Conservation (phyloP, 2,888 invertebrate species). For the Ellobium chinense region DNA sequence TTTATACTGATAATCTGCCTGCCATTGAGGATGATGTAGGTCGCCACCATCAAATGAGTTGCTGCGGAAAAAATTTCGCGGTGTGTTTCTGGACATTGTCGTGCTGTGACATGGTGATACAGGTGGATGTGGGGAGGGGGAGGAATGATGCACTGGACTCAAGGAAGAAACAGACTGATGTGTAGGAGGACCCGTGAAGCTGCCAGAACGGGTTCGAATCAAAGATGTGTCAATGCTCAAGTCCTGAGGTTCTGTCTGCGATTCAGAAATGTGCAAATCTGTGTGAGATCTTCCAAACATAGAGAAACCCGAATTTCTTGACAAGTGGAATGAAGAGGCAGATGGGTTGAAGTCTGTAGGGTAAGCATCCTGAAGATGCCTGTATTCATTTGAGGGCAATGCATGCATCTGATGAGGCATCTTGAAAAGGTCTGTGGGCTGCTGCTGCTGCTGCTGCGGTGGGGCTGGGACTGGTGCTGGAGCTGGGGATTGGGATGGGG, state of each 20-base stretch:
- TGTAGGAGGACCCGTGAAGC: too few relatives aligned
- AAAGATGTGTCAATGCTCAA: constrained; percentile 19
- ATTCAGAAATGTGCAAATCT: not conserved
- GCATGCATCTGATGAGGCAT: not conserved
- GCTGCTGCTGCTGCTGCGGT: not conserved
- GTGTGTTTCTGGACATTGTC: too few relatives aligned
- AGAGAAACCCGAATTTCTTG: not conserved
- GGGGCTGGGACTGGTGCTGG: not conserved
- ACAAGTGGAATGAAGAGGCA: not conserved
- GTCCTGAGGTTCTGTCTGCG: constrained; percentile 26
- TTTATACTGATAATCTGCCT: constrained; percentile 1
- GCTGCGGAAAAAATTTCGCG: constrained; percentile 11
- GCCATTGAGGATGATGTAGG: not conserved
- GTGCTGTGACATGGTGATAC: too few relatives aligned
- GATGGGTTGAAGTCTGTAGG: not conserved
- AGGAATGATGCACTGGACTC: not conserved
- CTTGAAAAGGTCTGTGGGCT: constrained; percentile 4
- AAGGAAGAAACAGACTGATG: too few relatives aligned
- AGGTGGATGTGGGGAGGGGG: too few relatives aligned
- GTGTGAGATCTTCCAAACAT: not conserved
- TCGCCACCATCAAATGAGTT: constrained; percentile 1
- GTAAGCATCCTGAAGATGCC: not conserved
- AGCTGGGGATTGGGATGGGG: not conserved
- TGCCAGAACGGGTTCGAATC: not conserved
- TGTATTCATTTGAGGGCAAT: not conserved